Conservation (phyloP, 1,140 invertebrate species). For the Drosophila subobscura region DNA sequence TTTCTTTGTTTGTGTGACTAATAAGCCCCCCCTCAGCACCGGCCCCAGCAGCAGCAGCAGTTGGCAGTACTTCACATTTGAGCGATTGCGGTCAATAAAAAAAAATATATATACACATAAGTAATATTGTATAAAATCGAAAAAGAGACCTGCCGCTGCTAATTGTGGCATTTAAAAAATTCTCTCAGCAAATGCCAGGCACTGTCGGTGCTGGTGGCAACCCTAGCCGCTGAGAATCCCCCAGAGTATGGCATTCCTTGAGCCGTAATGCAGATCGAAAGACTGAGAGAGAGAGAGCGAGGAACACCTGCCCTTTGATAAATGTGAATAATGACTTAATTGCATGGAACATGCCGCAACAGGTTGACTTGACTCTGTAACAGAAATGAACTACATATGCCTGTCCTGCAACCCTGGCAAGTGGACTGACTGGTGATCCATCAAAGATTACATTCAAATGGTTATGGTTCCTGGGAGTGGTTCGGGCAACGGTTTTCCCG, state of each 20-base stretch:
- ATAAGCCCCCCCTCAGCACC: no score
- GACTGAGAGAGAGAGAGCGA: constrained; percentile 12
- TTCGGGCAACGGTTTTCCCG: neutral
- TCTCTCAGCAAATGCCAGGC: constrained; percentile 26
- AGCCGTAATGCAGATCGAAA: constrained; percentile 54
- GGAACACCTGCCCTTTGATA: constrained; percentile 70
- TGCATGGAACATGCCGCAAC: constrained; percentile 46
- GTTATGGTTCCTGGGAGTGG: no score
- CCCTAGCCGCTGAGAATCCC: constrained; percentile 35
- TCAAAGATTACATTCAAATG: no score
- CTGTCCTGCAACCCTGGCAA: neutral
- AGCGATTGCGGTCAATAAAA: constrained; percentile 82
- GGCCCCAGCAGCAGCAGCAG: constrained; percentile 16
- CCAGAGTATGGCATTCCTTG: constrained; percentile 27
- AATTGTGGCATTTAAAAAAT: constrained; percentile 41
- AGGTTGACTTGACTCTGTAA: constrained; percentile 33
- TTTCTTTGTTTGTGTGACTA: constrained; percentile 49
- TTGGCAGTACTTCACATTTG: constrained; percentile 73
- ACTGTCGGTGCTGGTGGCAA: constrained; percentile 14
- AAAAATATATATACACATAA: constrained; percentile 12
- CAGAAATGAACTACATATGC: neutral
- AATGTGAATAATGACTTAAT: constrained; percentile 74
- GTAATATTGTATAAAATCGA: constrained; percentile 24
- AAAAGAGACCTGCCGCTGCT: constrained; percentile 19
- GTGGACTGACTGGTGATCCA: neutral